Base-by-base conservation (phyloP, 2,888 invertebrate genomes). In the Dryobota labecula region DNA sequence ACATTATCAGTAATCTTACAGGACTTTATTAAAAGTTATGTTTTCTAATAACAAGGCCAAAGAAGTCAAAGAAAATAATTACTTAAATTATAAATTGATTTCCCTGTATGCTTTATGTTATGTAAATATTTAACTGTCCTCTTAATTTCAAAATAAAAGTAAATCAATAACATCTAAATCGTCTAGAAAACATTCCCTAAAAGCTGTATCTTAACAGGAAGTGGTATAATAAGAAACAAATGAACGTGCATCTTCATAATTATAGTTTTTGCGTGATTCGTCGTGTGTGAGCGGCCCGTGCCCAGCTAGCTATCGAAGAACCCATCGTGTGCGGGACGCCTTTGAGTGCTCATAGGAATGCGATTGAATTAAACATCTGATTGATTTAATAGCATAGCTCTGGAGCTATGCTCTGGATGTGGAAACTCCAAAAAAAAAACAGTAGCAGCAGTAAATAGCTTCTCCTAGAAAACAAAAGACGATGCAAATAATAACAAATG, bases 281-380 rank as follows among this genome's bases (percentile, higher is more conserved):
- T 81, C 86, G 85, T 87, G 86, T 87, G 87, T 45, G 86, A 85
- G 71, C 85, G 74, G 73, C 75, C 54, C 60, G 57, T 75, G 71
- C 77, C 36, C 53, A n/a, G 24, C 76, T 61, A 70, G 76, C 33
- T 49, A 63, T 41, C 38, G 27, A 53, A 15, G 15, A 56, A 33
- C 60, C 78, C 49, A 43, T 33, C 60, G 67, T 61, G 69, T 53
- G 82, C 51, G 54, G 72, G 43, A 43, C 20, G 53, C 38, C 33
- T 47, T 51, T 47, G 11, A 45, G 41, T 74, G 51, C 33, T 54
- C 75, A 51, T n/a, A 74, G 47, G 33, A 67, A 73, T 71, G 45
- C 61, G 20, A 57, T 53, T 68, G 41, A 53, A 65, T 60, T 70
- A 33, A 70, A 63, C 60, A 62, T 73, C 70, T 56, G 61, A 80